phyloP scores from a whole-genome alignment of 2,113 vertebrate species.

The Emydocephalus ijimae region DNA sequence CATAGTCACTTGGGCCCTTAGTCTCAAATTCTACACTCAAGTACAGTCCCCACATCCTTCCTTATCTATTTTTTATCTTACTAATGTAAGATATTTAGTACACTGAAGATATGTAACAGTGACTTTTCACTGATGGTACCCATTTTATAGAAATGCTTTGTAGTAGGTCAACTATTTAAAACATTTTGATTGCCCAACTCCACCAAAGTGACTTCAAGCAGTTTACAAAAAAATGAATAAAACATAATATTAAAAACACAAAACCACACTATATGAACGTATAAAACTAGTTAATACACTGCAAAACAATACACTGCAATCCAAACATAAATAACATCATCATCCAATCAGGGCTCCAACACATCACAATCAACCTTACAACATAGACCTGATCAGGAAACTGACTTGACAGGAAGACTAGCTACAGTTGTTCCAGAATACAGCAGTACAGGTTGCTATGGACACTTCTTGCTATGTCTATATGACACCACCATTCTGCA shows the following conservation, averaged over 20 bases:
- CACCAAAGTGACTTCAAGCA: background rate
- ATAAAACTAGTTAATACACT: background rate
- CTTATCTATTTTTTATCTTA: background rate
- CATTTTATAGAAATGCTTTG: background rate
- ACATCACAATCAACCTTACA: background rate
- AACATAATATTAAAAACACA: background rate
- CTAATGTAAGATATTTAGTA: background rate
- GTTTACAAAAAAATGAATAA: background rate
- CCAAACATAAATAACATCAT: background rate
- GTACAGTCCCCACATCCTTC: background rate
- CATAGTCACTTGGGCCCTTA: background rate
- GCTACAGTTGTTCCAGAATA: background rate
- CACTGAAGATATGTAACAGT: background rate
- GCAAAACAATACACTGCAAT: background rate
- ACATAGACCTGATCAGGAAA: background rate
- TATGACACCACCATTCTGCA: background rate
- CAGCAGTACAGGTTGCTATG: background rate
- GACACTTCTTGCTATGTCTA: background rate
- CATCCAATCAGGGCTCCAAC: background rate
- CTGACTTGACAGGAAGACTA: background rate
- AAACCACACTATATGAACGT: background rate
- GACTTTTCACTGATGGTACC: background rate
- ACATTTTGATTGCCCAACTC: background rate
- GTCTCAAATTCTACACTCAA: background rate
- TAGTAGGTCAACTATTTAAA: background rate